These are phyloP conservation scores for Fragariocoptes setiger DNA, from an alignment of 1,140 invertebrate species.

Conservation along the genomic window DNA sequence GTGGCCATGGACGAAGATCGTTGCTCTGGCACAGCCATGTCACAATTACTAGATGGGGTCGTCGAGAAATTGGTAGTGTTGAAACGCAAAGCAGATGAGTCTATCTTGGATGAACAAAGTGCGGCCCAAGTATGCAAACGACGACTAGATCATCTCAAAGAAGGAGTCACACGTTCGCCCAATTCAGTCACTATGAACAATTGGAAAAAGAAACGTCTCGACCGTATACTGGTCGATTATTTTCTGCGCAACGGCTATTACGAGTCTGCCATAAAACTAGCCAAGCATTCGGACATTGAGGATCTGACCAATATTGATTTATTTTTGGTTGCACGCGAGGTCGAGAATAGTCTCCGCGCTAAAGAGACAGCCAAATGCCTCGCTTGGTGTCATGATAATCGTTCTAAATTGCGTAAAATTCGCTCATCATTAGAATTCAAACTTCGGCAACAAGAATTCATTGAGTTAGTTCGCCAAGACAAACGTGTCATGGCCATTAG, in stretches of 20 bases:
- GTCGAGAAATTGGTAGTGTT: conserved; percentile 57
- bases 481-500: conserved; percentile 57
- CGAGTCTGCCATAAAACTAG: conserved; percentile 47
- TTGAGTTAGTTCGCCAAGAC: conserved; percentile 63
- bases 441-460: conserved; percentile 68
- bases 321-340: conserved; percentile 57
- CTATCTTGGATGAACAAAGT: conserved; percentile 57
- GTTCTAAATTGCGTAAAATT: conserved; percentile 70
- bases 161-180: conserved; percentile 24
- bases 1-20: too few species aligned
- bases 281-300: conserved; percentile 42
- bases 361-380: conserved; percentile 59
- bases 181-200: conserved; percentile 13
- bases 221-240: conserved; percentile 83
- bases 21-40: conserved; percentile 45
- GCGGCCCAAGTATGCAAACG: conserved; percentile 52
- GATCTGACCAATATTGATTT: conserved; percentile 61
- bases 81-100: conserved; percentile 74
- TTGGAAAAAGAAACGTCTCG: conserved; percentile 57
- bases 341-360: conserved; percentile 30
- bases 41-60: conserved; percentile 44
- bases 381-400: conserved; percentile 89
- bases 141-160: conserved; percentile 63
- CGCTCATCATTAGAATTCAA: conserved; percentile 38
- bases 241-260: conserved; percentile 83